Percentiles rank a stretch among this genome's conserved stretches.
Evolutionary conservation across 2,113 vertebrate genomes (phyloP).

Genomic region (Peucedramus taeniatus): DNA sequence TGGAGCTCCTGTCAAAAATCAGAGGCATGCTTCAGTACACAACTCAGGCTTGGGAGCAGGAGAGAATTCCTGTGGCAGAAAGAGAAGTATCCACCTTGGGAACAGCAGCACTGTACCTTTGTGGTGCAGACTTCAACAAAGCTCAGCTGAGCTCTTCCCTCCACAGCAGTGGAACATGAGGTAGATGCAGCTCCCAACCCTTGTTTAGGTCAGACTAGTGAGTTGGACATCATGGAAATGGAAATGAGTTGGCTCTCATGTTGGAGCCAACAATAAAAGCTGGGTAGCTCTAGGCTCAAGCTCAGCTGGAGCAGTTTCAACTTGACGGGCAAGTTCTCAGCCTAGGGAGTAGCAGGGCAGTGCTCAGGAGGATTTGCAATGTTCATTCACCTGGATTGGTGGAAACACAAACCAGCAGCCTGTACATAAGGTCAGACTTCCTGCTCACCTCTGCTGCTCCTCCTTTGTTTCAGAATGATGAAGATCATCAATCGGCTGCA

Average conservation of each 20-base stretch:
- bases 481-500: slow-evolving; percentile 88
- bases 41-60: background rate
- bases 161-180: background rate
- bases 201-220: background rate
- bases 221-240: background rate
- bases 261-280: background rate
- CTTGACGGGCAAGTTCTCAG: background rate
- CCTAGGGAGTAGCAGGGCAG: background rate
- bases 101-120: background rate
- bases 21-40: background rate
- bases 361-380: background rate
- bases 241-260: background rate
- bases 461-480: slow-evolving; percentile 81
- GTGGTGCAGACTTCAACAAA: background rate
- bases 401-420: background rate
- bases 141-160: background rate
- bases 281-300: background rate
- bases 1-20: background rate
- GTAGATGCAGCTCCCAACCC: background rate
- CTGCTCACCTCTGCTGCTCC: background rate
- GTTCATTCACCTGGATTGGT: background rate
- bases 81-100: background rate
- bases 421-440: background rate
- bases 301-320: background rate
- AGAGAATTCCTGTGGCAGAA: background rate